phyloP scores from a whole-genome alignment of 64 coral and sea anemone species.

The Actinia tenebrosa region DNA sequence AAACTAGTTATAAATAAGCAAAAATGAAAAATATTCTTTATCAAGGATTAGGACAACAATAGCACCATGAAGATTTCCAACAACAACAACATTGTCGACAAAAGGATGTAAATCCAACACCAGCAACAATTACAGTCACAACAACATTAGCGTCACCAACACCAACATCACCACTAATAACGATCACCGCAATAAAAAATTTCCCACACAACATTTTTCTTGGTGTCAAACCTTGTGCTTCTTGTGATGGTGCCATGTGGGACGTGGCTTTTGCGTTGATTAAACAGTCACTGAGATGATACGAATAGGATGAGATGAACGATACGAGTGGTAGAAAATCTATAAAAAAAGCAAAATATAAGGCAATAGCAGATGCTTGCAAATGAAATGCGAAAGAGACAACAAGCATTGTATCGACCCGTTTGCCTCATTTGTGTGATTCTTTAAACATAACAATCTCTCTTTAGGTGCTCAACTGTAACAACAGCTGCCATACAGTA shows the following conservation, averaged over 20 bases:
- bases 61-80: no score
- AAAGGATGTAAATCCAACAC: not conserved
- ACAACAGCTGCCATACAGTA: not conserved
- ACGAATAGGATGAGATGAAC: conserved; percentile 35
- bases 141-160: not conserved
- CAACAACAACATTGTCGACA: not conserved
- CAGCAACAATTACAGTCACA: not conserved
- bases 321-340: conserved; percentile 5
- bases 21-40: no score
- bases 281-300: conserved; percentile 66
- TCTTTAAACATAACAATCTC: not conserved
- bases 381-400: no score
- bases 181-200: not conserved
- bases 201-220: not conserved
- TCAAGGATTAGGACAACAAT: no score
- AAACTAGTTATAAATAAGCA: no score
- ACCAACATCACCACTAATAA: not conserved
- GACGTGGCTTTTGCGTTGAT: conserved; percentile 66
- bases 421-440: not conserved
- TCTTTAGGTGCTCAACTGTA: no score
- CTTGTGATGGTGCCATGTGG: conserved; percentile 76
- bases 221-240: conserved; percentile 45
- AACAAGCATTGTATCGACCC: no score
- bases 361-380: no score
- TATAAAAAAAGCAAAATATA: not conserved